Percentiles rank a stretch among this genome's conserved stretches.
Conservation (phyloP, 1,140 invertebrate species). For the Drosophila bifasciata region DNA sequence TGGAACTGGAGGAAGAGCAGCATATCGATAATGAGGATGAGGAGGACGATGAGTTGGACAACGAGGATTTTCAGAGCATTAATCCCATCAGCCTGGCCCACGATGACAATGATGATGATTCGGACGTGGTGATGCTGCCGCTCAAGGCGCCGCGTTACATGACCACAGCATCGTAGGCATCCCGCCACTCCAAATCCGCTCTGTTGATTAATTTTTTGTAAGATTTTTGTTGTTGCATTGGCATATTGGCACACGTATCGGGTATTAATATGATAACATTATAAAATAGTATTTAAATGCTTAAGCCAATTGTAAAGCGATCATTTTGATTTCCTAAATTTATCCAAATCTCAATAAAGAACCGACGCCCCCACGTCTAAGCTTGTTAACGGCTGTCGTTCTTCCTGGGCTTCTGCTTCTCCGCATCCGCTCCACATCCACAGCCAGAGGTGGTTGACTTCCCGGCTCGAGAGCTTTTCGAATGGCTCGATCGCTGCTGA, state of each 20-base stretch:
- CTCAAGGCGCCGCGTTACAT: slow-evolving; percentile 20
- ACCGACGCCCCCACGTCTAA: not conserved
- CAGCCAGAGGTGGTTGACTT: too few relatives aligned
- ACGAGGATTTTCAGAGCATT: slow-evolving; percentile 61
- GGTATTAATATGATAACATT: slow-evolving; percentile 40
- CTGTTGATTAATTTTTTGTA: slow-evolving; percentile 43
- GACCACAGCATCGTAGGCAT: slow-evolving; percentile 30
- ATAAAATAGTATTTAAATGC: slow-evolving; percentile 34
- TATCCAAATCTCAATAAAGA: slow-evolving; percentile 36
- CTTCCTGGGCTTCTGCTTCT: too few relatives aligned
- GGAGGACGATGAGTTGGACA: slow-evolving; percentile 57
- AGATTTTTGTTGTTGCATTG: slow-evolving; percentile 32
- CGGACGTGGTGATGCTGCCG: slow-evolving; percentile 30
- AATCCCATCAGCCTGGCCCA: slow-evolving; percentile 33
- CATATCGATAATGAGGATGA: slow-evolving; percentile 1
- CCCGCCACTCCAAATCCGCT: not conserved
- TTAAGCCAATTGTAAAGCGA: slow-evolving; percentile 33
- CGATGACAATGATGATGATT: slow-evolving; percentile 29
- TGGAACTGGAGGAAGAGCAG: too few relatives aligned
- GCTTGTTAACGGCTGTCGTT: too few relatives aligned
- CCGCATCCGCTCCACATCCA: too few relatives aligned
- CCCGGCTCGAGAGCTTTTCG: too few relatives aligned
- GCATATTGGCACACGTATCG: slow-evolving; percentile 14
- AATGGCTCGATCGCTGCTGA: too few relatives aligned
- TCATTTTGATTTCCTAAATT: slow-evolving; percentile 17